Evolutionary conservation across 2,888 invertebrate species (phyloP).

Genomic region (Hoplodrina ambigua): DNA sequence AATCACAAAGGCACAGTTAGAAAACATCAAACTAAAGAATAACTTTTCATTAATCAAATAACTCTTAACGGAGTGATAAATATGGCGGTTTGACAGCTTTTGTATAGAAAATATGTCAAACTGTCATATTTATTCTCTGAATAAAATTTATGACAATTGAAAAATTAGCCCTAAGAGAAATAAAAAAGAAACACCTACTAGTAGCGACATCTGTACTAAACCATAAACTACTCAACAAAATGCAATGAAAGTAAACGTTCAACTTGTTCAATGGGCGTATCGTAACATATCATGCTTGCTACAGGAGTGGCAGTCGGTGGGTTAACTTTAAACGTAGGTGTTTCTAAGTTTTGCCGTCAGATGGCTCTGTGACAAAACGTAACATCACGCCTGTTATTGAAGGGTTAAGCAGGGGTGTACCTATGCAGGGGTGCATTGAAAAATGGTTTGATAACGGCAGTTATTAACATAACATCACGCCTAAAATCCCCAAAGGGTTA

Average conservation of each 20-base stretch:
- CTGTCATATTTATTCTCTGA: too few species aligned
- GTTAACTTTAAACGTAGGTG: conserved; percentile 22
- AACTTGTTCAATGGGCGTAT: neutral
- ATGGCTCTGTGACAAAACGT: conserved; percentile 34
- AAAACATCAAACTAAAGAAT: neutral
- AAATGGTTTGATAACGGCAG: too few species aligned
- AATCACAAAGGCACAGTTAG: neutral
- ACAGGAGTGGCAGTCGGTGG: neutral
- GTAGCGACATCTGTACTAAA: conserved; percentile 48
- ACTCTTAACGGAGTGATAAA: too few species aligned
- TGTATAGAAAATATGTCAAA: too few species aligned
- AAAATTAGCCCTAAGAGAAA: neutral
- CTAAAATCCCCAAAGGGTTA: too few species aligned
- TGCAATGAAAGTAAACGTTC: neutral
- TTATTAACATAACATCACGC: too few species aligned
- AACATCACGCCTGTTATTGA: neutral
- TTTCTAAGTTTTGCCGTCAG: conserved; percentile 24
- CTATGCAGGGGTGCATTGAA: too few species aligned
- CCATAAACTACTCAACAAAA: neutral
- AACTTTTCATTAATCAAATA: too few species aligned
- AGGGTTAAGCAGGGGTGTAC: too few species aligned
- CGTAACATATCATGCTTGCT: neutral
- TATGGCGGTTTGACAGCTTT: too few species aligned
- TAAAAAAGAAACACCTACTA: neutral
- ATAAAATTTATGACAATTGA: too few species aligned